Conservation (phyloP, 2,888 invertebrate genomes). For the Drosophila trichaetosa region DNA sequence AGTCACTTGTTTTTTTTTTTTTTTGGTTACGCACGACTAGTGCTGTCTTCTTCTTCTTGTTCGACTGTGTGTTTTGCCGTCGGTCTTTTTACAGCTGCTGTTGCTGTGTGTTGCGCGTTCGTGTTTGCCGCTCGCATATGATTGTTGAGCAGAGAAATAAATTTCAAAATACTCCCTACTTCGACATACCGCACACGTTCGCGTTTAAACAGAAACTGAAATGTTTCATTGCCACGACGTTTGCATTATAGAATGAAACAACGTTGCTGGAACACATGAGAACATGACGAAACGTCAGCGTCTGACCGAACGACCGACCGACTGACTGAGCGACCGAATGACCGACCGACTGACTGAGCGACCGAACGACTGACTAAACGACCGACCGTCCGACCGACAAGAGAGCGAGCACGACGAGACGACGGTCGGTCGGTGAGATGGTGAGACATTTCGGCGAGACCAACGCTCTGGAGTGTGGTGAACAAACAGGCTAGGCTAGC, state of each 20-base stretch:
- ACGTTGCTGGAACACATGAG: constrained; percentile 46
- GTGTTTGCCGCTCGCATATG: constrained; percentile 30
- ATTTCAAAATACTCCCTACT: neutral
- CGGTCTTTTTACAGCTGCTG: constrained; percentile 59
- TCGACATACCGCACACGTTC: constrained; percentile 26
- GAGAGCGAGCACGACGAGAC: constrained; percentile 17
- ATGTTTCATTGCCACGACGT: constrained; percentile 60
- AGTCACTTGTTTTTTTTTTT: constrained; percentile 38
- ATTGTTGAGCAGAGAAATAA: constrained; percentile 4
- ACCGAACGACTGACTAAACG: constrained; percentile 11
- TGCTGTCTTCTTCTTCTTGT: constrained; percentile 14
- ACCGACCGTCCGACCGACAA: constrained; percentile 8
- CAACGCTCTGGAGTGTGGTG: constrained; percentile 61
- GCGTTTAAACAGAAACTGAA: constrained; percentile 54
- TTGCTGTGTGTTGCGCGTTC: constrained; percentile 23
- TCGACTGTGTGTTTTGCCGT: constrained; percentile 58
- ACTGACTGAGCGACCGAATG: constrained; percentile 15
- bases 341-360: constrained; percentile 19
- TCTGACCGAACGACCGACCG: constrained; percentile 17
- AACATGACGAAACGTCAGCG: constrained; percentile 46
- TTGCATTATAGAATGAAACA: constrained; percentile 35
- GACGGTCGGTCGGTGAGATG: constrained; percentile 11
- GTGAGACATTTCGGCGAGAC: constrained; percentile 56
- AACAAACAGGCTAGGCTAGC: constrained; percentile 50
- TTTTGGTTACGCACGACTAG: constrained; percentile 44